A percentile compares a stretch with the other conserved stretches of the same genome.
These are phyloP conservation scores for Cyprinodon diabolis DNA, from an alignment of 2,797 vertebrate genomes.

Conservation along the genomic window DNA sequence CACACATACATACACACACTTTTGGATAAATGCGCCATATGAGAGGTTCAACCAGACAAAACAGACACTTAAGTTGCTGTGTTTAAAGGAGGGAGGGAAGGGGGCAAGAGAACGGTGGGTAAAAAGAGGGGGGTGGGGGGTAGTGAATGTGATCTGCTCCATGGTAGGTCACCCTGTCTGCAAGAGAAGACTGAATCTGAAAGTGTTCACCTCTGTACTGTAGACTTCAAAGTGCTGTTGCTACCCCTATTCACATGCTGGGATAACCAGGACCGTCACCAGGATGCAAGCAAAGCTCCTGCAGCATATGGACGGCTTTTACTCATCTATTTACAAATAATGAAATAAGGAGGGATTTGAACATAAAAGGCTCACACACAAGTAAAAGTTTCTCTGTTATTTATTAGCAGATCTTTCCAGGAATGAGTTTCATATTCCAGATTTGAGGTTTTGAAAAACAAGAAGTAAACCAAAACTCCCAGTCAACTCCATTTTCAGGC, in stretches of 20 bases:
- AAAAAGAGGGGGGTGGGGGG: constrained; percentile 37
- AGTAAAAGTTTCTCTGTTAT: not conserved
- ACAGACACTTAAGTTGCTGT: constrained; percentile 86
- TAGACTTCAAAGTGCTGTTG: constrained; percentile 54
- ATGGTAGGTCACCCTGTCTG: constrained; percentile 75
- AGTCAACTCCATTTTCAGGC: constrained; percentile 19
- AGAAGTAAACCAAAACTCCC: constrained; percentile 1
- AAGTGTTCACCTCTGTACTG: constrained; percentile 63
- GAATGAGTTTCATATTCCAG: not conserved
- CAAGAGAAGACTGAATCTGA: constrained; percentile 64
- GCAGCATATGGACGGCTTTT: not conserved
- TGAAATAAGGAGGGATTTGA: too few relatives aligned
- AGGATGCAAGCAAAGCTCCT: not conserved
- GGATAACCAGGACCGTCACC: constrained; percentile 26
- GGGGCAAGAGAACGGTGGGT: constrained; percentile 73
- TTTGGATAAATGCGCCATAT: constrained; percentile 80
- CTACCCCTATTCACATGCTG: constrained; percentile 52
- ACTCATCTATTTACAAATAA: not conserved
- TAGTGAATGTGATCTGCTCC: constrained; percentile 71
- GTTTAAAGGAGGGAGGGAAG: constrained; percentile 67
- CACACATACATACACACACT: not conserved
- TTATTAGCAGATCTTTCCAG: not conserved
- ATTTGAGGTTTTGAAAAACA: not conserved
- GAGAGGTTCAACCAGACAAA: constrained; percentile 89
- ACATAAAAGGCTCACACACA: not conserved